Conservation (phyloP, 30 jellyfish, hydroid and myxozoan genomes). For the Phacellophora camtschatica region DNA sequence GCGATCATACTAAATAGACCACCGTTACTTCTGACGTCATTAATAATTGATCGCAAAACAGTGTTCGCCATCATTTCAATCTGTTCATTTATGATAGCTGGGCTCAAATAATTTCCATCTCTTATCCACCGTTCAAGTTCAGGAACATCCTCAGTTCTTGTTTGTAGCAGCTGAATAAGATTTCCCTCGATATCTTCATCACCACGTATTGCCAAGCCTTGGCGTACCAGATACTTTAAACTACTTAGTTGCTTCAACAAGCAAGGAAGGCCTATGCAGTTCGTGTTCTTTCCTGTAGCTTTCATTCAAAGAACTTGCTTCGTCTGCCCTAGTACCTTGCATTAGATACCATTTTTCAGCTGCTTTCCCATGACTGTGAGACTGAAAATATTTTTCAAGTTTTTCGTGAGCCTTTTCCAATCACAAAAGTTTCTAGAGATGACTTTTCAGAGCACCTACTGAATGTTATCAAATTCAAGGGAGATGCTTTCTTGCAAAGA, state of each 20-base stretch:
- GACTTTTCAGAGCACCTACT: not conserved
- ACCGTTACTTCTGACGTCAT: constrained; percentile 5
- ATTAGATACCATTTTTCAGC: not conserved
- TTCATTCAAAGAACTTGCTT: not conserved
- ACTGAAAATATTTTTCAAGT: not conserved
- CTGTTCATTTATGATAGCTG: constrained; percentile 13
- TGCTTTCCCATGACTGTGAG: not conserved
- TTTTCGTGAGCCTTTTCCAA: not conserved
- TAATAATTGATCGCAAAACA: constrained; percentile 19
- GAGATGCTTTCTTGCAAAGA: constrained; percentile 8
- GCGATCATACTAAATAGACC: constrained; percentile 42
- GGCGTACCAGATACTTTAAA: not conserved
- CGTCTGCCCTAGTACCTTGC: not conserved
- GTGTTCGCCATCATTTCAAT: constrained; percentile 29
- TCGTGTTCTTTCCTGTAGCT: not conserved
- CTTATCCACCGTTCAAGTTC: not conserved
- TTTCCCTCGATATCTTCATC: not conserved
- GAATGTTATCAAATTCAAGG: not conserved
- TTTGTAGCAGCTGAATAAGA: constrained; percentile 6
- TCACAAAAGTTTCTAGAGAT: not conserved
- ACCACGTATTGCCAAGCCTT: not conserved
- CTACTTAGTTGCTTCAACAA: not conserved
- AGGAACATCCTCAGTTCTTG: constrained; percentile 35
- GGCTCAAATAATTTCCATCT: constrained; percentile 11
- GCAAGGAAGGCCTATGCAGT: not conserved